Evolutionary conservation across 2,888 invertebrate genomes (phyloP).

Genomic region (Julus scanicus): DNA sequence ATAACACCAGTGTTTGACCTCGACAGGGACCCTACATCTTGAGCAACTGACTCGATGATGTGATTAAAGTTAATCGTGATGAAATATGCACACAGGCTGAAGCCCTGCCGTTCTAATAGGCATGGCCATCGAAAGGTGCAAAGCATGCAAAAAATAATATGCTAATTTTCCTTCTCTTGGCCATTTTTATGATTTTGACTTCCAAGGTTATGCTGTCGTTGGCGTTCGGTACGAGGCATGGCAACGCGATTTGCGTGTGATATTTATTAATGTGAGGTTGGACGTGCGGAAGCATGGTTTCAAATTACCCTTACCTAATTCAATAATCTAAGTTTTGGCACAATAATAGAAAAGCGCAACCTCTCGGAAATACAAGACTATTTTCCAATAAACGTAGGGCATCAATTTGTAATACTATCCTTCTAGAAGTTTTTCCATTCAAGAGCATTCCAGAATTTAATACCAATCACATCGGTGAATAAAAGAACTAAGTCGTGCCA

Average conservation of each 20-base stretch:
- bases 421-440: too few relatives aligned
- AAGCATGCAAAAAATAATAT: neutral
- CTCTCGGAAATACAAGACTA: too few relatives aligned
- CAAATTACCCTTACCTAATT: too few relatives aligned
- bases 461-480: too few relatives aligned
- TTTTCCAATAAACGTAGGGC: too few relatives aligned
- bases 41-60: neutral
- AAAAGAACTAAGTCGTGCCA: too few relatives aligned
- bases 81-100: neutral
- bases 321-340: too few relatives aligned
- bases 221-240: too few relatives aligned
- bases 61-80: neutral
- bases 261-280: neutral
- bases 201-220: neutral
- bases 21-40: neutral
- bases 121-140: neutral
- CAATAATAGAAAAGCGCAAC: too few relatives aligned
- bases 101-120: neutral
- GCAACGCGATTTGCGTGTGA: neutral
- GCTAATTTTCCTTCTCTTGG: neutral
- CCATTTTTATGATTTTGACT: neutral
- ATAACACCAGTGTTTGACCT: slow-evolving; percentile 20
- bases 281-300: neutral
- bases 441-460: too few relatives aligned
- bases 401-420: too few relatives aligned